Percentiles rank a stretch among this genome's conserved stretches.
Conservation (phyloP, 2,113 vertebrate species). For the Triplophysa rosa region DNA sequence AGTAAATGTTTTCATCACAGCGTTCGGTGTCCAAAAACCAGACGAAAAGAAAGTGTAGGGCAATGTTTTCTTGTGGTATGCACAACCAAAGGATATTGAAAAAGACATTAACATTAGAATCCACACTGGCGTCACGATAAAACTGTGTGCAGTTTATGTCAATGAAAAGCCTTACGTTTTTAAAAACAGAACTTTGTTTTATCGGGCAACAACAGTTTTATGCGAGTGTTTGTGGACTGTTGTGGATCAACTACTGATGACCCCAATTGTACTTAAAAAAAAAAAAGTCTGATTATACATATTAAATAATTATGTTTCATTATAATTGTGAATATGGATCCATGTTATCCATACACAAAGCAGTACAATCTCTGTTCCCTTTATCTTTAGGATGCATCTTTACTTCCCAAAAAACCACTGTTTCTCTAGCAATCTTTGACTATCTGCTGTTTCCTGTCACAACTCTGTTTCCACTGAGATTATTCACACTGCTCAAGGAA, state of each 20-base stretch:
- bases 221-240: neutral
- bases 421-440: too few species aligned
- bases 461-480: too few species aligned
- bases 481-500: too few species aligned
- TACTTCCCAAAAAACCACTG: too few species aligned
- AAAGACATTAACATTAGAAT: neutral
- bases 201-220: neutral
- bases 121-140: neutral
- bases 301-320: neutral
- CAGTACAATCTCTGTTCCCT: too few species aligned
- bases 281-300: neutral
- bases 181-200: neutral
- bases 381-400: too few species aligned
- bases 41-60: neutral
- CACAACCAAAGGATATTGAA: neutral
- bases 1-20: conserved; percentile 95
- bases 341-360: too few species aligned
- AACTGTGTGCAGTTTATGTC: neutral
- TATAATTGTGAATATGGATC: neutral
- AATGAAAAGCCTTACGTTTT: neutral
- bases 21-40: conserved; percentile 91
- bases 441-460: too few species aligned
- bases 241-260: neutral
- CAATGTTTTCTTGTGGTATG: neutral
- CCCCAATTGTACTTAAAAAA: neutral